These are phyloP conservation scores for Bombus picipes DNA, from an alignment of 1,140 invertebrate genomes.

Conservation along the genomic window DNA sequence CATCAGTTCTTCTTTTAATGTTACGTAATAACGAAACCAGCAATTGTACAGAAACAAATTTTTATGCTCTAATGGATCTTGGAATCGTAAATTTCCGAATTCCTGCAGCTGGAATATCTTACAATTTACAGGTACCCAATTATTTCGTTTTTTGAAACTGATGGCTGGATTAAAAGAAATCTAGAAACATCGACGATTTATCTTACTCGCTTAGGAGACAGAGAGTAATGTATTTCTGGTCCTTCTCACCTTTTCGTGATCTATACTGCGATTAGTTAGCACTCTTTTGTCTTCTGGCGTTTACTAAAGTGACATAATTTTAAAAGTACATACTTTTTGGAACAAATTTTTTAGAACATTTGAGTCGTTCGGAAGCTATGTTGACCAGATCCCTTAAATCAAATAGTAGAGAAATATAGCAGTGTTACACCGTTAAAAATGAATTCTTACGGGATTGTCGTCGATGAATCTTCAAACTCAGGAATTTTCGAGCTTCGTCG, in stretches of 20 bases:
- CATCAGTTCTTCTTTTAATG: not conserved
- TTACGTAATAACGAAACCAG: slow-evolving; percentile 2
- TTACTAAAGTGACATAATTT: not conserved
- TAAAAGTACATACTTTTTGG: too few species aligned
- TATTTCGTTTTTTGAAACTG: not conserved
- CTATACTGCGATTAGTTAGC: not conserved
- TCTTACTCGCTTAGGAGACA: not conserved
- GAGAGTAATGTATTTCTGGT: not conserved
- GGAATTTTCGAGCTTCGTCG: not conserved
- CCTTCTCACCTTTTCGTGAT: not conserved
- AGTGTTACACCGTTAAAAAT: too few species aligned
- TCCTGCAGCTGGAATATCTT: not conserved
- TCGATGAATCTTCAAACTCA: not conserved
- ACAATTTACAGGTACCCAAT: too few species aligned
- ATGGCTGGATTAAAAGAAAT: not conserved
- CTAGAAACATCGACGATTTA: not conserved
- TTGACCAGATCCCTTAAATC: too few species aligned
- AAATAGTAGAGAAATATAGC: too few species aligned
- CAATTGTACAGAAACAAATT: not conserved
- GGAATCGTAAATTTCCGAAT: not conserved
- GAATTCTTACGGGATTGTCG: too few species aligned
- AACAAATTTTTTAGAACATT: too few species aligned
- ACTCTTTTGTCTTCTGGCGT: not conserved
- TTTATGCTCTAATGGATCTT: not conserved
- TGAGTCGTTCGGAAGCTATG: too few species aligned